Conservation (phyloP, 1,140 invertebrate species). For the Pemphigus obesinymphae region DNA sequence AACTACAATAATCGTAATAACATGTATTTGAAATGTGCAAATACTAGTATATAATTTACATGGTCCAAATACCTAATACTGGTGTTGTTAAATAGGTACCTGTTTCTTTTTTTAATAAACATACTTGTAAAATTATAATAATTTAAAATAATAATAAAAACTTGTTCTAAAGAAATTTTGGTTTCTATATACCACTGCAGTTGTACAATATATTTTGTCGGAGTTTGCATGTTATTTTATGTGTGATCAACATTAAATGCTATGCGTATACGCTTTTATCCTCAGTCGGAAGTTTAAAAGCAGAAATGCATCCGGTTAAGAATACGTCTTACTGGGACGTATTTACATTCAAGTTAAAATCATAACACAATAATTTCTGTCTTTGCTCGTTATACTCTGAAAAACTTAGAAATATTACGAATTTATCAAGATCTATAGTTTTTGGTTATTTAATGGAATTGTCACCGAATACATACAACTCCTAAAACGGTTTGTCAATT, state of each 20-base stretch:
- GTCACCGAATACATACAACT: background rate
- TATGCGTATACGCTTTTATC: background rate
- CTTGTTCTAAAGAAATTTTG: background rate
- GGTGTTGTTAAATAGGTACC: no score
- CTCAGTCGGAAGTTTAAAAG: background rate
- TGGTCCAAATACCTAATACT: no score
- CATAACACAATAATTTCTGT: background rate
- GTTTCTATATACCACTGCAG: background rate
- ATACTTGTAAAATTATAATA: no score
- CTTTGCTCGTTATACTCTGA: background rate
- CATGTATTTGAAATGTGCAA: no score
- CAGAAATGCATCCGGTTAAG: slow-evolving; percentile 9
- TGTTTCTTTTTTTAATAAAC: no score
- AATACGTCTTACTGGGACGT: background rate
- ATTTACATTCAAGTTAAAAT: background rate
- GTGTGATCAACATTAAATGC: slow-evolving; percentile 8
- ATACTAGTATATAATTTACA: no score
- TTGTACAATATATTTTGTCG: background rate
- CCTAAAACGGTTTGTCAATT: background rate
- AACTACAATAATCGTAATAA: no score
- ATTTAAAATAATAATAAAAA: no score
- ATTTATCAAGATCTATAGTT: background rate
- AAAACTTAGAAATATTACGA: background rate
- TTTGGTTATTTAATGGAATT: background rate
- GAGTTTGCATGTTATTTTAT: background rate